These are phyloP conservation scores for Petrosia ficiformis DNA, from an alignment of 37 sponge, comb jelly and placozoan genomes.

Conservation along the genomic window DNA sequence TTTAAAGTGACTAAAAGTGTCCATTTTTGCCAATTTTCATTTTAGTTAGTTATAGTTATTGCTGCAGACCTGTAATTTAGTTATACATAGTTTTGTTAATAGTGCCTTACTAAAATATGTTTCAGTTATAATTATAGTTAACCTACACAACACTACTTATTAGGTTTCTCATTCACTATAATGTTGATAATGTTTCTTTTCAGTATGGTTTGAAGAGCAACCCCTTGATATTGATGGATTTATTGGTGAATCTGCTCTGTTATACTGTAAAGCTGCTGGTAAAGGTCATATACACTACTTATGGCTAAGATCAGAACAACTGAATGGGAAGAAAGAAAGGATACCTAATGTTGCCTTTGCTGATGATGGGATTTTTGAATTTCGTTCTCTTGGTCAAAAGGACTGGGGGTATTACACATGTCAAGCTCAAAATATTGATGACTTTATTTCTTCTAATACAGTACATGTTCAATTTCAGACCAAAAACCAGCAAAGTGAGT, in stretches of 20 bases:
- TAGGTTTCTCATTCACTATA: too few species aligned
- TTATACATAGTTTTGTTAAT: too few species aligned
- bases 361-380: neutral
- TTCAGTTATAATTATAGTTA: too few species aligned
- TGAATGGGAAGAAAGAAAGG: conserved; percentile 3
- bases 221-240: neutral
- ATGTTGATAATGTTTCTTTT: neutral
- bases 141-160: too few species aligned
- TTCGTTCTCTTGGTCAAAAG: neutral
- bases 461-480: neutral
- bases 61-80: too few species aligned
- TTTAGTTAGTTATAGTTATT: too few species aligned
- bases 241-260: neutral
- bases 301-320: conserved; percentile 28
- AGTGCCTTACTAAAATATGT: too few species aligned
- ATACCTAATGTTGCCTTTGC: neutral
- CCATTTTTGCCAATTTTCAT: too few species aligned
- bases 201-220: conserved; percentile 36
- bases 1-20: too few species aligned
- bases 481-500: neutral
- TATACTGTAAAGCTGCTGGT: conserved; percentile 25
- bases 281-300: conserved; percentile 1
- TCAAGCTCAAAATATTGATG: conserved; percentile 13
- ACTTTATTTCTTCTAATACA: conserved; percentile 8
- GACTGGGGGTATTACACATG: conserved; percentile 43